Percentiles rank a stretch among this genome's conserved stretches.
These are phyloP conservation scores for Hemiprocne comata DNA, from an alignment of 2,113 vertebrate genomes.

Conservation along the genomic window DNA sequence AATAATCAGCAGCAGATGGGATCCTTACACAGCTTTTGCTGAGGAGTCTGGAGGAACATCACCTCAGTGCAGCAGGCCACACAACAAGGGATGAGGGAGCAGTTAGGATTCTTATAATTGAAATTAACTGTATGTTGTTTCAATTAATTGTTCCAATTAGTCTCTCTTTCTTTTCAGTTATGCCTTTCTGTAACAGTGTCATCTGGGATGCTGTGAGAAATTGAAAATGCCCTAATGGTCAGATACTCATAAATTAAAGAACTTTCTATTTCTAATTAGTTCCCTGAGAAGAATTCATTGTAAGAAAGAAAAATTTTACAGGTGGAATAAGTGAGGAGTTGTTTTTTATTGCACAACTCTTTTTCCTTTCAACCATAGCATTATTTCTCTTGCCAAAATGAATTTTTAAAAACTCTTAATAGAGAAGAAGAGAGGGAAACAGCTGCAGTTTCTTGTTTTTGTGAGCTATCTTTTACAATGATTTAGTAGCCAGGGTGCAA, in stretches of 20 bases:
- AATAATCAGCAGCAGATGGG: neutral
- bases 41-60: neutral
- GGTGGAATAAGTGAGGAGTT: neutral
- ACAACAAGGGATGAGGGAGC: neutral
- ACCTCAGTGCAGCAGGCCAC: neutral
- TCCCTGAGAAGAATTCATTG: constrained; percentile 36
- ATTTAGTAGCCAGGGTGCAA: neutral
- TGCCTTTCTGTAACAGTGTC: constrained; percentile 58
- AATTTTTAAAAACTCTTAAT: neutral
- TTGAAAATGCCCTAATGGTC: constrained; percentile 71
- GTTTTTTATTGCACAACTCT: neutral
- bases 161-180: constrained; percentile 53
- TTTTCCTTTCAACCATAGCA: neutral
- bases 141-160: constrained; percentile 81
- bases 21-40: neutral
- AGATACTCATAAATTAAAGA: constrained; percentile 72
- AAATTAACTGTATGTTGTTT: constrained; percentile 76
- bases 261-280: constrained; percentile 68
- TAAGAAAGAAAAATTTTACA: neutral
- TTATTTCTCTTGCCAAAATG: neutral
- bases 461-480: neutral
- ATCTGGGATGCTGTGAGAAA: constrained; percentile 70
- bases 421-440: neutral
- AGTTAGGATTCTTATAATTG: constrained; percentile 34
- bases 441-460: neutral